A percentile compares a stretch with the other conserved stretches of the same genome.
Conservation (phyloP, 92 coral and sea anemone species). For the Phenganax stokvisi region DNA sequence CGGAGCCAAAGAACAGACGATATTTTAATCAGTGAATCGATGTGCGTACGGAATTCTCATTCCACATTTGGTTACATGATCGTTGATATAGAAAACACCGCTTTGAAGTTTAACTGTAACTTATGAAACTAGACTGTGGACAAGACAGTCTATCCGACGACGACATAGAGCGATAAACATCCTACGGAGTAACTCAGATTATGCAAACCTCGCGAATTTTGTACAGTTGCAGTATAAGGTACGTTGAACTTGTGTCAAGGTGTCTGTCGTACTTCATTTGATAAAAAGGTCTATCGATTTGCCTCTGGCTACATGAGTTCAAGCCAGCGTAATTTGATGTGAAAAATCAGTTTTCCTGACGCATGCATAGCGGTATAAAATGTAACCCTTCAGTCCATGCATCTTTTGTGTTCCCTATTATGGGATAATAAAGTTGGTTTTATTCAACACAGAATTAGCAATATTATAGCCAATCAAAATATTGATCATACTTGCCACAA, state of each 20-base stretch:
- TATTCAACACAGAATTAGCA: neutral
- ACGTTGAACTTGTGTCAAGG: neutral
- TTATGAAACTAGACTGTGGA: neutral
- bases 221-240: conserved; percentile 1
- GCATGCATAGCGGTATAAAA: neutral
- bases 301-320: neutral
- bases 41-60: neutral
- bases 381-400: neutral
- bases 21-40: neutral
- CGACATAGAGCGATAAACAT: neutral
- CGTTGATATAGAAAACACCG: conserved; percentile 9
- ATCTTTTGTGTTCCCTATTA: neutral
- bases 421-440: neutral
- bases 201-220: neutral
- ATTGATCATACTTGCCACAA: neutral
- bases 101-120: neutral
- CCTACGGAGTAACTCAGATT: neutral
- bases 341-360: neutral
- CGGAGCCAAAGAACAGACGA: neutral
- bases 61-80: neutral
- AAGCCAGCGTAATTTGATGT: neutral
- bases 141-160: neutral
- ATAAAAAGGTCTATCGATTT: neutral
- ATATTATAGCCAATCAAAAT: neutral
- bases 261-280: neutral